Percentiles rank a stretch among this genome's conserved stretches.
Evolutionary conservation across 2,113 vertebrate genomes (phyloP).

Genomic region (Oryzias javanicus): DNA sequence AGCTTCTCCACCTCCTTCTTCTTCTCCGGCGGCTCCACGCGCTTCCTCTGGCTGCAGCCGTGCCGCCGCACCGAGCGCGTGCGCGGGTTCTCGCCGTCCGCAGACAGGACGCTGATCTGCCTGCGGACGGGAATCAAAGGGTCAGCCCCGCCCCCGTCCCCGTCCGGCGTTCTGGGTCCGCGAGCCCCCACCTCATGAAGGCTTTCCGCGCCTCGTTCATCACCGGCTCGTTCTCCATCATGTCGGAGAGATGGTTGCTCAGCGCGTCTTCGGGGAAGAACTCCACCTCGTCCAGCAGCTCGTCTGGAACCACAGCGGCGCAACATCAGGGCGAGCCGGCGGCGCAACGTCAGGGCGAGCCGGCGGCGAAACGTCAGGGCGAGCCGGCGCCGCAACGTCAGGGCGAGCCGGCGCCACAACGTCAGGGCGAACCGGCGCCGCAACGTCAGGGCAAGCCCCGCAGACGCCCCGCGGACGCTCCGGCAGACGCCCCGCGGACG

Average conservation of each 20-base stretch:
- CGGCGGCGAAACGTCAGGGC: no score
- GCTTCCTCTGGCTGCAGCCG: constrained; percentile 76
- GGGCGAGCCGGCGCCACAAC: no score
- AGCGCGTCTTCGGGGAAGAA: constrained; percentile 85
- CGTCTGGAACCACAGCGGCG: constrained; percentile 43
- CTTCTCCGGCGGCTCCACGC: constrained; percentile 65
- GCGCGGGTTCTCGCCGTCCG: constrained; percentile 81
- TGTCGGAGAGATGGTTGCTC: constrained; percentile 87
- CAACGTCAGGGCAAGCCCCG: no score
- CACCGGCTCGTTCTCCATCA: constrained; percentile 83
- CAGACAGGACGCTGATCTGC: constrained; percentile 88
- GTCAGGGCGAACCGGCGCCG: no score
- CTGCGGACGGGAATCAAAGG: constrained; percentile 58
- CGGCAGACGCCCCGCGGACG: no score
- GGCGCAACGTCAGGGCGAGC: no score
- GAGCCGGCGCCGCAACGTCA: no score
- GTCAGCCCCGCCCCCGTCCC: background rate
- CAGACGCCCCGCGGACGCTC: no score
- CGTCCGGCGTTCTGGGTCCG: background rate
- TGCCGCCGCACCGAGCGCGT: constrained; percentile 74
- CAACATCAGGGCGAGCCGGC: no score
- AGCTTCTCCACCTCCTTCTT: constrained; percentile 73
- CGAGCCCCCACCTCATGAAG: constrained; percentile 84
- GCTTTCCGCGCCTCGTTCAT: constrained; percentile 84
- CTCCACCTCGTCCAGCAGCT: constrained; percentile 77